Percentiles rank a stretch among this genome's conserved stretches.
Conservation (phyloP, 2,888 invertebrate genomes). For the Phyllotreta striolata region DNA sequence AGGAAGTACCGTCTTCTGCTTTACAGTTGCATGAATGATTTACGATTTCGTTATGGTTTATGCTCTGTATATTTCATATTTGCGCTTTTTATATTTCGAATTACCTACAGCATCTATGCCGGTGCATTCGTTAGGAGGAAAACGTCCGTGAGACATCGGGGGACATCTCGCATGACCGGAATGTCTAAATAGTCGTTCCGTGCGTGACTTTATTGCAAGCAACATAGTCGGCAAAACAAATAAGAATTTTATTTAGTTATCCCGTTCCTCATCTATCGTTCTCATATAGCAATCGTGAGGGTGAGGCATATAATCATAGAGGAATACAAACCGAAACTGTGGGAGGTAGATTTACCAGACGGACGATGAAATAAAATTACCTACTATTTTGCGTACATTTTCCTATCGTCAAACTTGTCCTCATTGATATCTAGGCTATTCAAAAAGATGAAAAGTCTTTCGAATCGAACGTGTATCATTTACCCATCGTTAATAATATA, state of each 20-base stretch:
- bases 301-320: too few relatives aligned
- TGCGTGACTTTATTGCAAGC: slow-evolving; percentile 12
- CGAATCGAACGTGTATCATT: slow-evolving; percentile 1
- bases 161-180: slow-evolving; percentile 16
- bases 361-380: not conserved
- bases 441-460: slow-evolving; percentile 14
- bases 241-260: not conserved
- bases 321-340: too few relatives aligned
- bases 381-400: slow-evolving; percentile 1
- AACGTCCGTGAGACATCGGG: slow-evolving; percentile 9
- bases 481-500: slow-evolving; percentile 15
- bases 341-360: too few relatives aligned
- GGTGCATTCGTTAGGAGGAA: slow-evolving; percentile 23
- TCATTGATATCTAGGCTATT: slow-evolving; percentile 17
- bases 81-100: slow-evolving; percentile 18
- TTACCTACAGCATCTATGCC: slow-evolving; percentile 7
- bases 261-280: too few relatives aligned
- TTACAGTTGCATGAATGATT: slow-evolving; percentile 39
- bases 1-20: slow-evolving; percentile 36
- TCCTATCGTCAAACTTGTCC: slow-evolving; percentile 3
- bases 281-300: too few relatives aligned
- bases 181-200: slow-evolving; percentile 21
- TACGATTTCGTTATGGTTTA: slow-evolving; percentile 41
- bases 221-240: not conserved
- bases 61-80: slow-evolving; percentile 37